phyloP scores from a whole-genome alignment of 2,113 vertebrate species.

The Mohoua ochrocephala region DNA sequence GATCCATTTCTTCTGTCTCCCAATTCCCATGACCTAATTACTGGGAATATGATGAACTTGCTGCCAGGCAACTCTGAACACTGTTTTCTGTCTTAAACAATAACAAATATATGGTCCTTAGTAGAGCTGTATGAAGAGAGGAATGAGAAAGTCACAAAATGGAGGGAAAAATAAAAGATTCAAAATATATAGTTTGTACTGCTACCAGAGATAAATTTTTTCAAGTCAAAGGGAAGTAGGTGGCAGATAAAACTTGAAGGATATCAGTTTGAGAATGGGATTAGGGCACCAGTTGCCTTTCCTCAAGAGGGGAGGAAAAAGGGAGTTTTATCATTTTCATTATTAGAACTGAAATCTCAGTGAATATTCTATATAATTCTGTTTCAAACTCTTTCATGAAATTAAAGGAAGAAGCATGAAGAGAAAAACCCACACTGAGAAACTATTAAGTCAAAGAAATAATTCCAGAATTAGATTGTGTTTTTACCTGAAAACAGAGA shows the following conservation, averaged over 20 bases:
- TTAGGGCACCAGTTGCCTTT: neutral
- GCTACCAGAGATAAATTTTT: neutral
- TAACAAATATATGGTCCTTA: neutral
- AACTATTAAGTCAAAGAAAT: neutral
- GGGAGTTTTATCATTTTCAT: neutral
- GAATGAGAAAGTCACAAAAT: neutral
- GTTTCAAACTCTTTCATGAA: neutral
- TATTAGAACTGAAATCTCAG: neutral
- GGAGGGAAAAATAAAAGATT: neutral
- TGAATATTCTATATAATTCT: neutral
- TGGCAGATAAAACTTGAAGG: neutral
- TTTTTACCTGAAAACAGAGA: neutral
- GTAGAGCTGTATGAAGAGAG: neutral
- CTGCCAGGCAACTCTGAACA: neutral
- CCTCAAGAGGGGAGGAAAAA: neutral
- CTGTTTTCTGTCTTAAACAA: neutral
- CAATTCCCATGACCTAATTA: neutral
- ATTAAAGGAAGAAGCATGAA: neutral
- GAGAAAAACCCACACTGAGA: neutral
- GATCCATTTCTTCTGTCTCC: neutral
- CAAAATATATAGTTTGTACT: neutral
- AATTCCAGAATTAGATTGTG: neutral
- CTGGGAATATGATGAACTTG: neutral
- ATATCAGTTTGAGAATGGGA: neutral
- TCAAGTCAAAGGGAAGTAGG: neutral